These are phyloP conservation scores for crab-eating macaque (Macaca fascicularis) DNA, from an alignment of 2,113 vertebrate genomes.

Conservation along the genomic window T2T-MFA8v1.1 NC_088381.1:150086501-150087000, in stretches of 20 bases:
- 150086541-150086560: neutral
- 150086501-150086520: neutral
- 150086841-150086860: neutral
- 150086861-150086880: neutral
- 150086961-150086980: neutral
- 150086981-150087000: neutral
- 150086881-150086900: neutral
- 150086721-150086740: neutral
- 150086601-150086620: neutral
- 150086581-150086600: neutral
- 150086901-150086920: fast-evolving
- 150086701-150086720: neutral
- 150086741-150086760: neutral
- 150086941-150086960: neutral
- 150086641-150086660: neutral
- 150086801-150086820: neutral
- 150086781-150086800: neutral
- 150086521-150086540: neutral
- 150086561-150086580: neutral
- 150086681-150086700: neutral
- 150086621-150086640: neutral
- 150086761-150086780: neutral
- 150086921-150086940: neutral
- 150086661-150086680: neutral
- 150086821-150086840: neutral